Evolutionary conservation across 2,888 invertebrate genomes (phyloP).

Genomic region (Apeira syringaria): DNA sequence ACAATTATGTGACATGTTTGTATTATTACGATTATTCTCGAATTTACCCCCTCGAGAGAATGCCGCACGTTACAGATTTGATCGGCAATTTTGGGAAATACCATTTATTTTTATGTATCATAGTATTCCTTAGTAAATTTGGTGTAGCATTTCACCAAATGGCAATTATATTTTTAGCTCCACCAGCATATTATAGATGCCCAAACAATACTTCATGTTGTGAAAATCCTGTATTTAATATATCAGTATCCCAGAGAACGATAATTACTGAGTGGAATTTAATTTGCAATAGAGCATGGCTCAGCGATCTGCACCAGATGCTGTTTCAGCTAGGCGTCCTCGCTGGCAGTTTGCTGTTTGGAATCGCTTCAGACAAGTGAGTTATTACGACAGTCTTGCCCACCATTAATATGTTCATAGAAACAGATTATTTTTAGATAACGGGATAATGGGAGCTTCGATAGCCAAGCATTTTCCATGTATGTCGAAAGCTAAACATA

Average conservation of each 20-base stretch:
- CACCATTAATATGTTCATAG: too few relatives aligned
- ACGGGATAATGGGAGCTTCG: too few relatives aligned
- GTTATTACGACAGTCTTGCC: too few relatives aligned
- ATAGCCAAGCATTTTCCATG: too few relatives aligned
- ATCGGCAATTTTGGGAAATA: constrained; percentile 79
- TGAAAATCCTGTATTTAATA: constrained; percentile 82
- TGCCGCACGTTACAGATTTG: constrained; percentile 58
- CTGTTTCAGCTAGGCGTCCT: constrained; percentile 90
- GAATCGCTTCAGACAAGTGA: constrained; percentile 88
- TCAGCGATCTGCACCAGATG: constrained; percentile 88
- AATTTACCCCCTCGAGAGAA: constrained; percentile 19
- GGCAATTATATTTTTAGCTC: constrained; percentile 78
- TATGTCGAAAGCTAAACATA: too few relatives aligned
- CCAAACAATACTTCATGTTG: constrained; percentile 66
- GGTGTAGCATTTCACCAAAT: constrained; percentile 79
- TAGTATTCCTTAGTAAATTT: constrained; percentile 69
- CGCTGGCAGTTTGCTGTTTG: constrained; percentile 87
- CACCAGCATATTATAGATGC: constrained; percentile 49
- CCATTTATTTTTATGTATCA: constrained; percentile 68
- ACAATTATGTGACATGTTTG: too few relatives aligned
- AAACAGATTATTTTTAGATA: too few relatives aligned
- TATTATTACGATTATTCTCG: too few relatives aligned
- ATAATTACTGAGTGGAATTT: constrained; percentile 90
- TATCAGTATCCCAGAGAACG: constrained; percentile 85
- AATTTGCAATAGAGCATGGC: constrained; percentile 85